These are phyloP conservation scores for Hylaeus volcanicus DNA, from an alignment of 1,140 invertebrate genomes.

Conservation along the genomic window DNA sequence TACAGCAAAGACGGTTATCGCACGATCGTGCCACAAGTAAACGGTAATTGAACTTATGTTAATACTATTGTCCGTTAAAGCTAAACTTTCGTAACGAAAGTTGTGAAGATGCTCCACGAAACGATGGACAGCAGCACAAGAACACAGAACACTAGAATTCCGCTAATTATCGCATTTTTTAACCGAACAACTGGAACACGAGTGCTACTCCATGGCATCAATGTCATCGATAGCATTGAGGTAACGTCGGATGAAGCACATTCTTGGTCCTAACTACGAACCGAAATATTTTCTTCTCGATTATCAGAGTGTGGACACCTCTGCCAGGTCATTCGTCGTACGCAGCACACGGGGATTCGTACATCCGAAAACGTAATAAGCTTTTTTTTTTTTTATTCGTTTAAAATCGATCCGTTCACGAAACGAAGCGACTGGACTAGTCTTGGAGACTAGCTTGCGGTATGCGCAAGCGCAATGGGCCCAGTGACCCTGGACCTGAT, in stretches of 20 bases:
- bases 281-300: background rate
- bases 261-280: background rate
- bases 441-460: slow-evolving; percentile 79
- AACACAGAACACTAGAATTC: slow-evolving; percentile 41
- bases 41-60: background rate
- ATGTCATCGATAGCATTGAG: slow-evolving; percentile 3
- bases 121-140: slow-evolving; percentile 8
- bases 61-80: background rate
- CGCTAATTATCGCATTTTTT: slow-evolving; percentile 6
- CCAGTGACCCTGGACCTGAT: slow-evolving; percentile 73
- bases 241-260: slow-evolving; percentile 15
- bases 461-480: slow-evolving; percentile 79
- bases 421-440: slow-evolving; percentile 79
- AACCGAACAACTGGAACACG: background rate
- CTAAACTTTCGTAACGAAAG: background rate
- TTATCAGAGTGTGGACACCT: background rate
- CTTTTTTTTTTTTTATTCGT: slow-evolving; percentile 8
- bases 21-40: background rate
- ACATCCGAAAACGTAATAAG: slow-evolving; percentile 50
- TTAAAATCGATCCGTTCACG: slow-evolving; percentile 61
- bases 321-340: slow-evolving; percentile 24
- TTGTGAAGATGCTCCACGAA: background rate
- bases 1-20: background rate
- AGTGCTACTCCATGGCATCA: background rate
- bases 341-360: slow-evolving; percentile 20